Conservation (phyloP, 2,888 invertebrate genomes). For the Eupithecia insigniata region DNA sequence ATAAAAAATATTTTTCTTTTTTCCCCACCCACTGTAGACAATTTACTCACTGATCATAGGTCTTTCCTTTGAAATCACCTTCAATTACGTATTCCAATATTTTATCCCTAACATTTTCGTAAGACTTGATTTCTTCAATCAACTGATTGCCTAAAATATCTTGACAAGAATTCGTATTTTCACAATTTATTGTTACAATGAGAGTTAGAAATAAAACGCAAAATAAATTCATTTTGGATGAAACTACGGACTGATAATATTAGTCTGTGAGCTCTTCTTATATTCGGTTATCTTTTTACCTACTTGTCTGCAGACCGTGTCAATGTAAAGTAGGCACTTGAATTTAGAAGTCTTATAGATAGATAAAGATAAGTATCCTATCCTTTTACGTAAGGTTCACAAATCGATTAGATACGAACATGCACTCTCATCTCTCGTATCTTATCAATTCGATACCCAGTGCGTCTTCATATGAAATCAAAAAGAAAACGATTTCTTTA, state of each 20-base stretch:
- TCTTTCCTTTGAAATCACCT: slow-evolving; percentile 83
- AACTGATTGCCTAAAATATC: slow-evolving; percentile 73
- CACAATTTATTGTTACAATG: slow-evolving; percentile 53
- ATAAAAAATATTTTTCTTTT: background rate
- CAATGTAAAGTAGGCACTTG: slow-evolving; percentile 6
- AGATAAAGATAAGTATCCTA: background rate
- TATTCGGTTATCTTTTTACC: slow-evolving; percentile 16
- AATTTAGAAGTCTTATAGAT: background rate
- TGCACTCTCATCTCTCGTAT: background rate
- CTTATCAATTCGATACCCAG: background rate
- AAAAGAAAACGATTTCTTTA: background rate
- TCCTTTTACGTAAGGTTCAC: background rate
- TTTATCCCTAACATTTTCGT: slow-evolving; percentile 74
- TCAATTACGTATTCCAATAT: slow-evolving; percentile 81
- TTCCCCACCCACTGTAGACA: background rate
- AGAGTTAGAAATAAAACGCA: slow-evolving; percentile 52
- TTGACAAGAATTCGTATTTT: slow-evolving; percentile 60
- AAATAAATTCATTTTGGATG: slow-evolving; percentile 56
- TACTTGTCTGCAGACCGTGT: background rate
- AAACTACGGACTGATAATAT: background rate
- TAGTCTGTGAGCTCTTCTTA: slow-evolving; percentile 39
- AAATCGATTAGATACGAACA: slow-evolving; percentile 1
- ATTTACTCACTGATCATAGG: slow-evolving; percentile 80
- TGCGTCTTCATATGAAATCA: background rate
- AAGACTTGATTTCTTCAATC: slow-evolving; percentile 85